Conservation (phyloP, 2,113 vertebrate genomes). For the Tachycineta bicolor region DNA sequence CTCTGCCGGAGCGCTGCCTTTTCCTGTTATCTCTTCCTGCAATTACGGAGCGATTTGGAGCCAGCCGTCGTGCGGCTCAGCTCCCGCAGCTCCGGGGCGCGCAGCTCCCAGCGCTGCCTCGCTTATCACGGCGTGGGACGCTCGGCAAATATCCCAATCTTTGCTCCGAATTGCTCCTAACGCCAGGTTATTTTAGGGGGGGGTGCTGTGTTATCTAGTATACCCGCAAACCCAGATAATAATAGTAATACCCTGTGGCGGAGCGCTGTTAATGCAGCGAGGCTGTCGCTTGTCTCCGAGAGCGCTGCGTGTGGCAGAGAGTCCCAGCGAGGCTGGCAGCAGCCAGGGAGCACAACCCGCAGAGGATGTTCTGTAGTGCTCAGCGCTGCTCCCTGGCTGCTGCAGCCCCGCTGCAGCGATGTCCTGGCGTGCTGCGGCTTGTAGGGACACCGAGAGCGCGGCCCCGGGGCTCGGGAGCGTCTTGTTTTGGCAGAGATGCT, state of each 20-base stretch:
- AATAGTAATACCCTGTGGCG: background rate
- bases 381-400: background rate
- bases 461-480: background rate
- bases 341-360: background rate
- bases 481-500: background rate
- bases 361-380: background rate
- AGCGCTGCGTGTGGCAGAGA: background rate
- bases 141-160: background rate
- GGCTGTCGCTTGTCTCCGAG: slow-evolving; percentile 7
- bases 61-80: background rate
- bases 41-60: background rate
- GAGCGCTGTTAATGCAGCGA: background rate
- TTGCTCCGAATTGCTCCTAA: background rate
- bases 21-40: slow-evolving; percentile 10
- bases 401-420: rapidly evolving
- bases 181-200: background rate
- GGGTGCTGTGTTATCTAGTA: background rate
- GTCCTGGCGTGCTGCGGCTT: background rate
- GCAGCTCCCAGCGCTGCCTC: background rate
- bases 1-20: background rate
- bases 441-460: background rate
- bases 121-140: background rate
- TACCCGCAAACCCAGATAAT: background rate
- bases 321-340: slow-evolving; percentile 1
- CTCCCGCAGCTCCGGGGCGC: background rate